Conservation (phyloP, 2,113 vertebrate species). For the Meleagris gallopavo region DNA sequence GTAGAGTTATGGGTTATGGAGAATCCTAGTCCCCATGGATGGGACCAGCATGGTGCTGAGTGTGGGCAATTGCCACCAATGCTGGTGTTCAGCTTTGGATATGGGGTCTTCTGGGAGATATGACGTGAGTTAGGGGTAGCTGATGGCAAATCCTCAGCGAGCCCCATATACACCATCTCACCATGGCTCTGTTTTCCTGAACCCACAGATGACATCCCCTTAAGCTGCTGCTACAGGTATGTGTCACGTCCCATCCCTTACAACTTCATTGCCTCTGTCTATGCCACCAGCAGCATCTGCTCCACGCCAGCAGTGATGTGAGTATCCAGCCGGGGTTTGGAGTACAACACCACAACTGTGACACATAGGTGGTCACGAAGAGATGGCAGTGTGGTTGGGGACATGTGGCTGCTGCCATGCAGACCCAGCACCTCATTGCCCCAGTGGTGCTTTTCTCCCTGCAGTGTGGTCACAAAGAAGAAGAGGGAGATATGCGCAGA, state of each 20-base stretch:
- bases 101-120: background rate
- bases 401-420: no score
- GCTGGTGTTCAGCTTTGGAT: background rate
- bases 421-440: no score
- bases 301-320: background rate
- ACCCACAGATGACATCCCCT: background rate
- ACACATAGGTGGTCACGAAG: background rate
- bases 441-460: background rate
- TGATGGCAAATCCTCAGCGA: background rate
- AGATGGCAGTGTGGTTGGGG: background rate
- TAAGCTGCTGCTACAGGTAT: background rate
- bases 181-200: background rate
- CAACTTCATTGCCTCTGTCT: background rate
- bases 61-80: background rate
- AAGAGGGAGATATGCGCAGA: background rate
- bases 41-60: no score
- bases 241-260: rapidly evolving
- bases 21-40: rapidly evolving
- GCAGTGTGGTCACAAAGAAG: slow-evolving; percentile 31
- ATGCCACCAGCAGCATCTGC: slow-evolving; percentile 26
- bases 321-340: background rate
- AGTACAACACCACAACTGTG: no score
- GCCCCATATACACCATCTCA: background rate
- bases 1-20: background rate
- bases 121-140: rapidly evolving